These are phyloP conservation scores for Propsilocerus akamusi DNA, from an alignment of 1,140 invertebrate species.

Conservation along the genomic window DNA sequence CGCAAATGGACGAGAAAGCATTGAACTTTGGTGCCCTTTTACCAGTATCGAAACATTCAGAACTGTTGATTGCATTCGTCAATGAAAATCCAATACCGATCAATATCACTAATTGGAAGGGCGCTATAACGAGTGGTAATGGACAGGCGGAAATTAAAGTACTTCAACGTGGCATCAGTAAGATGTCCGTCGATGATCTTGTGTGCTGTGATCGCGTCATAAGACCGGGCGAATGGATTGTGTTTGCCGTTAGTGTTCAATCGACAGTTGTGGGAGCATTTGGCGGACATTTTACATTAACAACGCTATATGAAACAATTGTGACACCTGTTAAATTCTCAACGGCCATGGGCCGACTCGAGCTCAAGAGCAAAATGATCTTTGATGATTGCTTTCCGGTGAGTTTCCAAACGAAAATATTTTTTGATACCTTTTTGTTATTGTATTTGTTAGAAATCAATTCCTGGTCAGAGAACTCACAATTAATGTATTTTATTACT, in stretches of 20 bases:
- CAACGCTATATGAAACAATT: slow-evolving; percentile 51
- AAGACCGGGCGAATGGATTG: slow-evolving; percentile 44
- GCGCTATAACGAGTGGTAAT: slow-evolving; percentile 12
- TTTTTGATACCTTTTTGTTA: background rate
- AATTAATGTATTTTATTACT: too few species aligned
- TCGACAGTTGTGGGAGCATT: slow-evolving; percentile 49
- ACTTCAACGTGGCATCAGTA: slow-evolving; percentile 7
- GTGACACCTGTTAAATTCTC: slow-evolving; percentile 39
- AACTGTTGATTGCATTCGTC: slow-evolving; percentile 15
- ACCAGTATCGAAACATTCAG: slow-evolving; percentile 15
- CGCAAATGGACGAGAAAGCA: slow-evolving; percentile 10
- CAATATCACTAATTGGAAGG: slow-evolving; percentile 17
- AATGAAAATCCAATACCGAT: slow-evolving; percentile 21
- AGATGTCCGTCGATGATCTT: slow-evolving; percentile 14
- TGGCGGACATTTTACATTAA: slow-evolving; percentile 48
- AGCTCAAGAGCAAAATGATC: slow-evolving; percentile 40
- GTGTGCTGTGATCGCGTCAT: slow-evolving; percentile 31
- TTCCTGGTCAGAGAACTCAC: too few species aligned
- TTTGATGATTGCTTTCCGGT: slow-evolving; percentile 73
- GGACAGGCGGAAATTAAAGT: background rate
- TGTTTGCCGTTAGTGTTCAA: slow-evolving; percentile 51
- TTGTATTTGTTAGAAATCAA: background rate
- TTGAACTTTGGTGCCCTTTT: slow-evolving; percentile 18
- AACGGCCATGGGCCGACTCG: slow-evolving; percentile 35
- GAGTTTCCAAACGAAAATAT: slow-evolving; percentile 22